Base-by-base conservation (phyloP, 2,888 invertebrate genomes). In the Agelastica alni region DNA sequence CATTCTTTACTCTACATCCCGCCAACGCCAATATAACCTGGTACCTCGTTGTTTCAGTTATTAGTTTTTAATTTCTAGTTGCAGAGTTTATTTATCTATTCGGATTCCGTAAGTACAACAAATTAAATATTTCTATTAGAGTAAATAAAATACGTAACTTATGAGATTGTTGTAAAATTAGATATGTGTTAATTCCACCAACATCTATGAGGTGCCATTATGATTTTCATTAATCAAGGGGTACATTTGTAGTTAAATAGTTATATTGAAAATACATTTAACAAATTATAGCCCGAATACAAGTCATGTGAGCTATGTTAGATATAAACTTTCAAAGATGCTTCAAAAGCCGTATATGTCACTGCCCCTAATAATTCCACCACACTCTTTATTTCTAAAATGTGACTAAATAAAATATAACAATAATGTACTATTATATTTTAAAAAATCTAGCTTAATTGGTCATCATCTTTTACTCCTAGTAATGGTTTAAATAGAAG, bases 21-120 rank as follows among this genome's bases (percentile, higher is more conserved):
- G 37, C 37, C 37, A 37, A 18, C 37, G 20, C 37, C 37, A 37
- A 18, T 6, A 9, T 37, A 17, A 37, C 34, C 34, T 34, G 13
- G 34, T 34, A 5, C 16, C 14, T 14, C 16, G 16, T 34, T 34
- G 7, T 16, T 14, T 32, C 2, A 32, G 13, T 32, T 16, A 13
- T 9, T 16, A 34, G 14, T 34, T 34, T 9, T 9, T 2, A 7
- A 34, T 4, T 3, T 14, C 34, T 14, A 7, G 9, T 14, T 34
- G 14, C 9, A 16, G 14, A 16, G 14, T 34, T 14, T 16, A 14
- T 7, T 9, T 14, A 34, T 9, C 3, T 1, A 34, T 16, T 6
- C 9, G 6, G 16, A 14, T n/a, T 14, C 16, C 14, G 34, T 34
- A 34, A 34, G 34, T 34, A 34, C 34, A 2, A 9, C 6, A 1